Evolutionary conservation across 2,113 vertebrate genomes (phyloP), one percentile per base, ranked within the genome.

Genomic region (Neotoma lepida): DNA sequence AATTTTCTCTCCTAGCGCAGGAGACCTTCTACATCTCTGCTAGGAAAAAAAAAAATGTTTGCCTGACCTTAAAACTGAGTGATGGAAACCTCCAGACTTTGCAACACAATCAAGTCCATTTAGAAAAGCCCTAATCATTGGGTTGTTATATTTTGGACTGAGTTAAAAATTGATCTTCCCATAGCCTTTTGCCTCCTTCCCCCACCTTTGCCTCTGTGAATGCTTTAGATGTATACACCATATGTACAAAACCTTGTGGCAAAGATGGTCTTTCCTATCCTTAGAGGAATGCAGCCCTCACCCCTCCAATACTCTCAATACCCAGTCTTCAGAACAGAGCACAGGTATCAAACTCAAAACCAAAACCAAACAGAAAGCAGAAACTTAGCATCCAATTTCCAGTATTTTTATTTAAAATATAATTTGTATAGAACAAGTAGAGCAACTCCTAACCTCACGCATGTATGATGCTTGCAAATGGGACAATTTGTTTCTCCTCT

Each of bases 111-210:
- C 71, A n/a, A 39, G 80, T 78, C 28, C 1, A 18, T 68, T 93
- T 56, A 68, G 63, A 91, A 86, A 73, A 2, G 2, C 76, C 85
- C 90, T 91, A 71, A 78, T 92, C 85, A 90, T 82, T 88, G 71
- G 49, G 44, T 85, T 85, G 28, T 81, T 94, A 71, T 86, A 71
- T 76, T 58, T 89, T 77, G n/a, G 54, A 89, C 63, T 89, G 92
- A 92, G n/a, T 91, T 88, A 56, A 90, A 87, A 92, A 76, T 94
- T 63, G 82, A 95, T 96, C 92, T 92, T 93, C 63, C 73, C 35
- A 9, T 80, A 90, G 82, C 46, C n/a, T n/a, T n/a, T n/a, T n/a
- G n/a, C n/a, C n/a, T n/a, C n/a, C n/a, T n/a, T n/a, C n/a, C 46
- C 78, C 61, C 0, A 3, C 54, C 44, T 61, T 82, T 68, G 54